Base-by-base conservation (phyloP, 2,888 invertebrate genomes). In the Blomia tropicalis region DNA sequence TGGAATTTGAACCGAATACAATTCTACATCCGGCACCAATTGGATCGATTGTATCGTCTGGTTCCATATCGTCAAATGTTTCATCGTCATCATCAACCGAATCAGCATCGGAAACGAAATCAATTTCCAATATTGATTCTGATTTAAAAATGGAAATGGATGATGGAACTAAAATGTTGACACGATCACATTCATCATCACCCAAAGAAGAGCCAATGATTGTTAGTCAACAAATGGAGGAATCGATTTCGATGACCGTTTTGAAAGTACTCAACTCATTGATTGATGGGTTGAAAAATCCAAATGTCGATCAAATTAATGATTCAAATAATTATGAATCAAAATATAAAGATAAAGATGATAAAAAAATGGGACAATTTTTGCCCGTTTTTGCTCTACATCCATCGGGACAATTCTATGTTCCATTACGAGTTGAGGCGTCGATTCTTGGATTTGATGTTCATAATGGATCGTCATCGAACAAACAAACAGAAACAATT, bases 401-500 rank as follows among this genome's bases (percentile, higher is more conserved):
- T 73, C 81, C 88, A n/a, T 82, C 83, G 66, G 90, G 91, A 43
- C 80, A 82, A 56, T 91, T 85, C 75, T 92, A 92, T 76, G 81
- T 92, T 61, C 91, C 92, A 1, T 75, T 91, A 65, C 84, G 83
- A 66, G 78, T 90, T 60, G 87, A 87, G 69, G 82, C 65, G 2
- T 23, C 65, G 2, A 56, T 56, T 27, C 29, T 56, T 2, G 56
- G 56, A 14, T 22, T 56, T n/a, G 25, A 56, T 22, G 29, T n/a
- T n/a, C n/a, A 31, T 31, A 14, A 27, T n/a, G 2, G 11, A 7
- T 5, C 11, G 2, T 14, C 22, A 36, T 3, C 29, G 36, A 56
- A 47, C 51, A 47, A 41, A 41, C n/a, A 17, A 17, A 14, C 41
- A n/a, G n/a, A n/a, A n/a, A n/a, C n/a, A n/a, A n/a, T n/a, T n/a